Percentiles rank a stretch among this genome's conserved stretches.
Evolutionary conservation across 2,888 invertebrate genomes (phyloP).

Genomic region (Hypsopygia costalis): DNA sequence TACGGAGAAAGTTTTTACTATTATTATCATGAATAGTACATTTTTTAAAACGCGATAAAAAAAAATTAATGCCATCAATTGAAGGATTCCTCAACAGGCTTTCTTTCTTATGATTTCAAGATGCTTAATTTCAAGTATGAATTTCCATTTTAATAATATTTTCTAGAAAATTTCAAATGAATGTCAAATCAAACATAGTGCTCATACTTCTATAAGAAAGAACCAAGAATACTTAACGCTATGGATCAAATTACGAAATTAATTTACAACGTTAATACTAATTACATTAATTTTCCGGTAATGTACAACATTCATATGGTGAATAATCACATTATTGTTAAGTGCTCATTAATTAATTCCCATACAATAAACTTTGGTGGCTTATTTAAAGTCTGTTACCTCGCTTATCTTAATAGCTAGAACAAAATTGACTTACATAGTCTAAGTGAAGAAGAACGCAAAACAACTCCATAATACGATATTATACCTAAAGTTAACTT

Average conservation of each 20-base stretch:
- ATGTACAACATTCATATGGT: constrained; percentile 55
- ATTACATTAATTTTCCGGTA: constrained; percentile 36
- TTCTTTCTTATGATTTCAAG: no score
- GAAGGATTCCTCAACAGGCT: no score
- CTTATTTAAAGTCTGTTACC: constrained; percentile 43
- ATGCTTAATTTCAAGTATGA: no score
- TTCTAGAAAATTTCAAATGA: no score
- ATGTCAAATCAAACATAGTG: no score
- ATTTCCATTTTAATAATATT: no score
- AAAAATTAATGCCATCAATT: no score
- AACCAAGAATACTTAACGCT: constrained; percentile 9
- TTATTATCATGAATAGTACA: no score
- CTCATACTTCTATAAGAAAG: constrained; percentile 2
- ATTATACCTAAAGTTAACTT: constrained; percentile 26
- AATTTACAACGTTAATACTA: constrained; percentile 26
- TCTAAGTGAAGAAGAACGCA: constrained; percentile 62
- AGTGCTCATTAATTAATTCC: constrained; percentile 47
- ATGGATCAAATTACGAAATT: constrained; percentile 13
- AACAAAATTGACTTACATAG: constrained; percentile 31
- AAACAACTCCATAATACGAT: constrained; percentile 52
- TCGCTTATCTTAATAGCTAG: constrained; percentile 51
- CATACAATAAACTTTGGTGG: constrained; percentile 27
- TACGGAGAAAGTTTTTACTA: no score
- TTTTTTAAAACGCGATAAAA: no score
- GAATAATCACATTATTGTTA: constrained; percentile 46